phyloP scores from a whole-genome alignment of 2,888 invertebrate species.

The Lathronympha strigana region DNA sequence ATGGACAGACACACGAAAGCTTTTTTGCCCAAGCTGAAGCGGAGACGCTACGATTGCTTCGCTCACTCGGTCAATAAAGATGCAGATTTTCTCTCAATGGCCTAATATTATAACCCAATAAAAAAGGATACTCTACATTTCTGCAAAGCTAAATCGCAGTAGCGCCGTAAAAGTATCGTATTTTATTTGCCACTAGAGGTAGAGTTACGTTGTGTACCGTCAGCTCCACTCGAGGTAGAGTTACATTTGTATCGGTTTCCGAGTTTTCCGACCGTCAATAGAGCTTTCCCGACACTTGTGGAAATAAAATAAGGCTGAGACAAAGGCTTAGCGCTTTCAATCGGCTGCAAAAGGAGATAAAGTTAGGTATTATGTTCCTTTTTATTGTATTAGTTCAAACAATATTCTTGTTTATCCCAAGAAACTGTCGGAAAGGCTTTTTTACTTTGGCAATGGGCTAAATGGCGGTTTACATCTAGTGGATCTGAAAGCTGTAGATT shows the following conservation, averaged over 20 bases:
- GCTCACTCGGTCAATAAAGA: no score
- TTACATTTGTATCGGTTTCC: conserved; percentile 34
- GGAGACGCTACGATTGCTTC: no score
- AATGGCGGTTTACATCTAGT: no score
- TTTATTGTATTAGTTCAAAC: no score
- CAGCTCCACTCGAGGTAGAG: background rate
- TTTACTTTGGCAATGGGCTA: no score
- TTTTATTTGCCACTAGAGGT: conserved; percentile 16
- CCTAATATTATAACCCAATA: no score
- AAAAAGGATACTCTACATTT: background rate
- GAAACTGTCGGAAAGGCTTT: no score
- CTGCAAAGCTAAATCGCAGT: background rate
- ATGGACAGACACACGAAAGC: no score
- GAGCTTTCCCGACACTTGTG: conserved; percentile 9
- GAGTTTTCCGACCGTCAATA: conserved; percentile 22
- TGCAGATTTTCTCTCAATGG: no score
- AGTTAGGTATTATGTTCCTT: background rate
- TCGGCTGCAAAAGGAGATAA: background rate
- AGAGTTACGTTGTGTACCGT: conserved; percentile 15
- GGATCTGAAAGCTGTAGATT: no score
- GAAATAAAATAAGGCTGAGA: conserved; percentile 10
- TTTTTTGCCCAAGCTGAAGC: no score
- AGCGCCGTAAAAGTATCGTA: conserved; percentile 20
- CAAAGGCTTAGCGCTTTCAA: background rate
- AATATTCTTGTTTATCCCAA: no score